These are phyloP conservation scores for Papilio dardanus DNA, from an alignment of 1,140 invertebrate genomes.

Conservation along the genomic window DNA sequence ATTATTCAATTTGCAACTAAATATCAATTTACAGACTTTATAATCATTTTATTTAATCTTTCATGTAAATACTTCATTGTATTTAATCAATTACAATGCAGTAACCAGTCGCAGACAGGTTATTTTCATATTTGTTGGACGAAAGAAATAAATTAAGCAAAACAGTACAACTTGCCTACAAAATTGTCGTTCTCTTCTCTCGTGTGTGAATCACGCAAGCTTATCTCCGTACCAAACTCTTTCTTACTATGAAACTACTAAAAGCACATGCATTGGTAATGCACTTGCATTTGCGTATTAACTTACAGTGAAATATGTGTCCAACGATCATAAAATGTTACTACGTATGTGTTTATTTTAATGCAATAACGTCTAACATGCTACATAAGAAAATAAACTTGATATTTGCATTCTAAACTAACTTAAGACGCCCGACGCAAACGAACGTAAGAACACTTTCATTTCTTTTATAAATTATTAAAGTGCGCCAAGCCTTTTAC, in stretches of 20 bases:
- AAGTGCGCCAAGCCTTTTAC: constrained; percentile 20
- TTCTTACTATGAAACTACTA: background rate
- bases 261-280: background rate
- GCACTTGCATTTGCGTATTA: background rate
- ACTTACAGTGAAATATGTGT: background rate
- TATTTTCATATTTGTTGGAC: background rate
- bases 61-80: constrained; percentile 1
- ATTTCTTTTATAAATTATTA: constrained; percentile 37
- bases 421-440: constrained; percentile 19
- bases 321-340: background rate
- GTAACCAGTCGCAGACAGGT: too few relatives aligned
- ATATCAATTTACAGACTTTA: constrained; percentile 40
- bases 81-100: background rate
- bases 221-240: too few relatives aligned
- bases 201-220: too few relatives aligned
- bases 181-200: too few relatives aligned
- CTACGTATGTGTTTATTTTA: constrained; percentile 10
- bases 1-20: constrained; percentile 76
- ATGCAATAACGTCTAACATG: constrained; percentile 8
- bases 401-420: constrained; percentile 26
- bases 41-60: background rate
- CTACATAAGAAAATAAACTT: background rate
- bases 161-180: too few relatives aligned
- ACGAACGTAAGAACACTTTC: constrained; percentile 30
- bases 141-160: background rate